These are phyloP conservation scores for Trichogramma evanescens DNA, from an alignment of 2,888 invertebrate genomes.

Conservation along the genomic window DNA sequence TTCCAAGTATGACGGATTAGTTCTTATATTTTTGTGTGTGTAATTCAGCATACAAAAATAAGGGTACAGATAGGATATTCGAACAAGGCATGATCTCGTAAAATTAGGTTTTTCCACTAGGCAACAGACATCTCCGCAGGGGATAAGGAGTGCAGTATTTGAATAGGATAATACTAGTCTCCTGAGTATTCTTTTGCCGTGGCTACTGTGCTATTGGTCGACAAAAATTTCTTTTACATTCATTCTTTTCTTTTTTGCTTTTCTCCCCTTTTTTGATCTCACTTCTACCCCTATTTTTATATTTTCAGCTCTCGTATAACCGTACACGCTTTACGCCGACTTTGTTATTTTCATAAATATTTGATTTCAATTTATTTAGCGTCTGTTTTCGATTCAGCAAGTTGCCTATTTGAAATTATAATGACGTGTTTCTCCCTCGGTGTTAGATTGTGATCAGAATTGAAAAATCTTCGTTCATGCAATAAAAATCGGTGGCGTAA, in stretches of 20 bases:
- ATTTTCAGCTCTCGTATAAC: background rate
- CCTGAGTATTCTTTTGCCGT: background rate
- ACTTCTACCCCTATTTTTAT: background rate
- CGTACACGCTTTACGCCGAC: too few species aligned
- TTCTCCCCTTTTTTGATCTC: background rate
- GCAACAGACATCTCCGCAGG: background rate
- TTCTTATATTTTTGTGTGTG: background rate
- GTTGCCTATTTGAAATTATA: background rate
- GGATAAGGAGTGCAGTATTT: background rate
- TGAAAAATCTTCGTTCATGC: slow-evolving; percentile 5
- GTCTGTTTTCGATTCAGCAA: background rate
- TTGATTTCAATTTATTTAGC: background rate
- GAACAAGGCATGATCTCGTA: background rate
- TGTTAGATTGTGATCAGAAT: background rate
- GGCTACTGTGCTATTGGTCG: background rate
- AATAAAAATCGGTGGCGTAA: slow-evolving; percentile 8
- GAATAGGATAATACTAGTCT: background rate
- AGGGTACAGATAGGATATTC: background rate
- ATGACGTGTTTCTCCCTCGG: background rate
- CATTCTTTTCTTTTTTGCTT: slow-evolving; percentile 3
- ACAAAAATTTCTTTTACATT: background rate
- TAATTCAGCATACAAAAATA: slow-evolving; percentile 1
- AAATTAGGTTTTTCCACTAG: slow-evolving; percentile 12
- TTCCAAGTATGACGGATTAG: too few species aligned
- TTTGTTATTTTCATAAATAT: background rate